Evolutionary conservation across 2,888 invertebrate species (phyloP), one percentile per base, ranked within the genome.

Genomic region (Diarsia dahlii): DNA sequence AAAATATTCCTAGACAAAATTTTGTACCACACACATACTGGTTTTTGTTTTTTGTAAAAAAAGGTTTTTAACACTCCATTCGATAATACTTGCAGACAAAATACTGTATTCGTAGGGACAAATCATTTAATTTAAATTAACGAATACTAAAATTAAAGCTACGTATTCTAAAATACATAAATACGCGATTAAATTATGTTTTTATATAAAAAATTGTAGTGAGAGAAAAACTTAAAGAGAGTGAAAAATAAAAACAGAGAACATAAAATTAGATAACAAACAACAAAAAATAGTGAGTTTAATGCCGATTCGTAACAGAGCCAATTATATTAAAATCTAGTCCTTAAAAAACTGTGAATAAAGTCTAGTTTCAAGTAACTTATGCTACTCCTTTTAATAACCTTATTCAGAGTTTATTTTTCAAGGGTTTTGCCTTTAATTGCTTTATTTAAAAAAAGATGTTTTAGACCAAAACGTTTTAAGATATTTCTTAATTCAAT

Each of bases 241-340:
- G 90, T 87, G 92, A 82, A 76, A 93, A 91, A 89, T 91, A 92
- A 93, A 94, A 94, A 89, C 92, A 93, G 93, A 94, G 82, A 88
- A 95, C 91, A 90, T 95, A 96, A 95, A 96, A 96, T 95, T 95
- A 96, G 91, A 94, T 95, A 96, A 96, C 96, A 94, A 94, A 89
- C 95, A 96, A 91, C 94, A 95, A 96, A 96, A 95, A 95, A 94
- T 94, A 94, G 94, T 95, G 93, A 87, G 82, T 83, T 84, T 83
- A 82, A 85, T 88, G 90, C 89, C 88, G 88, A 89, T 89, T 89
- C 87, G 89, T 87, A 89, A 88, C 77, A 86, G 88, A 84, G 85
- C 82, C 87, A 78, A 84, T 84, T 67, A 72, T 84, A 77, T 68
- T 80, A 74, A 60, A 66, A 69, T 69, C 39, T 71, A 80, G 52